Base-by-base conservation (phyloP, 2,888 invertebrate genomes). In the Epiblema foenella region DNA sequence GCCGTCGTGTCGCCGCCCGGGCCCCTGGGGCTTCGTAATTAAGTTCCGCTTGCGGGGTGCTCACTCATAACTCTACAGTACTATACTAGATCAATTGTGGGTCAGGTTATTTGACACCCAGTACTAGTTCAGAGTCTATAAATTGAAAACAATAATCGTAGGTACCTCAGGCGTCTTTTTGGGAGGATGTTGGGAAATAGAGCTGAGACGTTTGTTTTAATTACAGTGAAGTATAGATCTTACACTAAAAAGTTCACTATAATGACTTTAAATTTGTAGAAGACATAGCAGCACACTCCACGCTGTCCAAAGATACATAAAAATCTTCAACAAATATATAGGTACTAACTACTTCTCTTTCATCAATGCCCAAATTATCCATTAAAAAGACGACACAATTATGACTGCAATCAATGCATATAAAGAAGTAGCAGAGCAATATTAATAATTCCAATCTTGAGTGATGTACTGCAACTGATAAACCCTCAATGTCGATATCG, bases 21-120 rank as follows among this genome's bases (percentile, higher is more conserved):
- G 86, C 86, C 88, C 89, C 90, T 82, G 89, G 85, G 87, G 91
- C 90, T 86, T 83, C 84, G 89, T 87, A 89, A 90, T 90, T 89
- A 90, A 87, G 85, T 84, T 83, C 85, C 79, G 81, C 81, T 81
- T 83, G 81, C 76, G 79, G 83, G 85, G 83, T 86, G 87, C 85
- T 84, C 86, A 82, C 83, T 85, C 70, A 60, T 56, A 62, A 60
- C 54, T 59, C 70, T 15, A 18, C 68, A 17, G 65, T 59, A 59
- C 57, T 70, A 66, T 46, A 46, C 52, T 54, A 59, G 56, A 62
- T 66, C 57, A 60, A 66, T 70, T 65, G 65, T 52, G 18, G 65
- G 42, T 70, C 70, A 70, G 57, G 49, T 51, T 46, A 59, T 63
- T 58, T 66, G 70, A 65, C 65, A 52, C 46, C 46, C 18, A 52